Percentiles rank a stretch among this genome's conserved stretches.
Evolutionary conservation across 2,113 vertebrate species (phyloP).

Genomic region (Pituophis catenifer): DNA sequence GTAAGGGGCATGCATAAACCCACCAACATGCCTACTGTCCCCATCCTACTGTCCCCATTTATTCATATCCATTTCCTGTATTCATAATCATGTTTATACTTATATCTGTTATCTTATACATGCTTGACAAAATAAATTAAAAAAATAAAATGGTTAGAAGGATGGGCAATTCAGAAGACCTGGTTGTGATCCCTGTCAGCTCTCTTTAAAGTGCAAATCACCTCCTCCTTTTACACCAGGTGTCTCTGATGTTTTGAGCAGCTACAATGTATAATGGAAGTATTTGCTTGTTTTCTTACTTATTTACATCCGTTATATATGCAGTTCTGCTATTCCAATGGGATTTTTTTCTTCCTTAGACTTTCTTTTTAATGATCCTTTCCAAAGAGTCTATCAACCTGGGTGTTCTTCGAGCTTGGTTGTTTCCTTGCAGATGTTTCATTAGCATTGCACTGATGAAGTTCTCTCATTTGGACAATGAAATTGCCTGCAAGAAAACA

Average conservation of each 20-base stretch:
- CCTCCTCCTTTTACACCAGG: not conserved
- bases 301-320: not conserved
- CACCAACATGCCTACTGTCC: too few species aligned
- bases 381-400: not conserved
- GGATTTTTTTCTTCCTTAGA: not conserved
- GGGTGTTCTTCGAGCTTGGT: too few species aligned
- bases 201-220: not conserved
- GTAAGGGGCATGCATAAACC: too few species aligned
- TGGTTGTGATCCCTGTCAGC: not conserved
- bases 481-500: too few species aligned
- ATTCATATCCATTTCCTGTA: too few species aligned
- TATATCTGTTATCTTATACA: too few species aligned
- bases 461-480: too few species aligned
- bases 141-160: not conserved
- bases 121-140: too few species aligned
- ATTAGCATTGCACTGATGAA: too few species aligned
- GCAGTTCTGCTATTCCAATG: not conserved
- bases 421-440: too few species aligned
- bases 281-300: not conserved
- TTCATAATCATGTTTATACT: too few species aligned
- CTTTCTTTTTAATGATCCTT: not conserved
- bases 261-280: not conserved
- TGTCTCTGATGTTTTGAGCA: not conserved
- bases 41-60: too few species aligned
- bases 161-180: not conserved